A percentile compares a stretch with the other conserved stretches of the same genome.
Conservation (phyloP, 2,797 vertebrate genomes). For the Leptatherina wallacei region DNA sequence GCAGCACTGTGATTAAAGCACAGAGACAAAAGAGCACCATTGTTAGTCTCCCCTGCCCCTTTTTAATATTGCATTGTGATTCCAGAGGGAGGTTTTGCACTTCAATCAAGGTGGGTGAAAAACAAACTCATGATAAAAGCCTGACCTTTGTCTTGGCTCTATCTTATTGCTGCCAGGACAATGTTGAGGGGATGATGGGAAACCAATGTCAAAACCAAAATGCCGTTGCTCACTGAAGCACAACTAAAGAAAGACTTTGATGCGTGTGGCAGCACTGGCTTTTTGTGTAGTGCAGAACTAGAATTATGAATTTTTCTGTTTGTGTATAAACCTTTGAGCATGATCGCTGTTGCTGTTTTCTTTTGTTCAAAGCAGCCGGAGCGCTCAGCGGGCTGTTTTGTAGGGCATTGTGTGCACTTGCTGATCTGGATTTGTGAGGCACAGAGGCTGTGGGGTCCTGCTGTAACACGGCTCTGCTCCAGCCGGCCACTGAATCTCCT, state of each 20-base stretch:
- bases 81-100: slow-evolving; percentile 12
- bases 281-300: slow-evolving; percentile 10
- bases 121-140: slow-evolving; percentile 67
- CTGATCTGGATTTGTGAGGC: slow-evolving; percentile 42
- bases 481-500: slow-evolving; percentile 8
- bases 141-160: slow-evolving; percentile 69
- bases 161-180: slow-evolving; percentile 60
- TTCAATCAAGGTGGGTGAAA: slow-evolving; percentile 52
- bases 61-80: slow-evolving; percentile 16
- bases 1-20: slow-evolving; percentile 19
- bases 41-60: slow-evolving; percentile 7
- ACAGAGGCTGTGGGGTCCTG: slow-evolving; percentile 33
- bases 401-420: not conserved
- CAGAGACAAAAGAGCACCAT: slow-evolving; percentile 10
- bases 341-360: slow-evolving; percentile 2
- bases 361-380: slow-evolving; percentile 25
- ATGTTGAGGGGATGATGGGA: slow-evolving; percentile 33
- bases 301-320: slow-evolving; percentile 14
- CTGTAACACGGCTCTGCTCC: slow-evolving; percentile 23
- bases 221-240: slow-evolving; percentile 45
- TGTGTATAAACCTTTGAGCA: slow-evolving; percentile 21
- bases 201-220: slow-evolving; percentile 66
- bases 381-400: slow-evolving; percentile 17
- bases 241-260: slow-evolving; percentile 46
- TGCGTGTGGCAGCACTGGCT: slow-evolving; percentile 23